A percentile compares a stretch with the other conserved stretches of the same genome.
These are phyloP conservation scores for Scolanthus callimorphus DNA, from an alignment of 92 coral and sea anemone species.

Conservation along the genomic window DNA sequence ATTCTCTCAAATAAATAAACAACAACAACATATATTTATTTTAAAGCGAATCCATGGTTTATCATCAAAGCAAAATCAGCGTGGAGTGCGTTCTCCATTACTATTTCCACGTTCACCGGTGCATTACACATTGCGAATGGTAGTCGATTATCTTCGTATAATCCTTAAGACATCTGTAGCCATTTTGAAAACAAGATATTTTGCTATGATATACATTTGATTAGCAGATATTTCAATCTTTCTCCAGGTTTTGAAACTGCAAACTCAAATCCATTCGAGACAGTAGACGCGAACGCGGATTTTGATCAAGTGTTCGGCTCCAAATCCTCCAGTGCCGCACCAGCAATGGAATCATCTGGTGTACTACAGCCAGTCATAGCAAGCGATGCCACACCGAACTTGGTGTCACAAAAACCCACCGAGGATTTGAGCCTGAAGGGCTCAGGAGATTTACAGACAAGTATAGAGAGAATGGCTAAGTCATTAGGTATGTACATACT, in stretches of 20 bases:
- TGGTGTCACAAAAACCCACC: constrained; percentile 24
- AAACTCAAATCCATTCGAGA: constrained; percentile 31
- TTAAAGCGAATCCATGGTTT: no score
- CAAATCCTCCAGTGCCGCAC: constrained; percentile 10
- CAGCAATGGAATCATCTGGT: constrained; percentile 9
- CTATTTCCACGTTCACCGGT: no score
- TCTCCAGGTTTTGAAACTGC: constrained; percentile 28
- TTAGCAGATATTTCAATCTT: no score
- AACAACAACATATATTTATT: no score
- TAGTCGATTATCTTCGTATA: no score
- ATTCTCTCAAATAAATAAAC: no score
- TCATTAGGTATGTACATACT: constrained; percentile 72
- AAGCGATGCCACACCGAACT: constrained; percentile 18
- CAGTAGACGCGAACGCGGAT: constrained; percentile 32
- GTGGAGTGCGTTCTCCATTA: no score
- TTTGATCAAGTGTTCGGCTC: constrained; percentile 56
- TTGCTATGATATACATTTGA: no score
- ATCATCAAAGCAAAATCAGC: no score
- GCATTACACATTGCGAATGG: no score
- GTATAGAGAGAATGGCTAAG: constrained; percentile 58
- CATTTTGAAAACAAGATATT: no score
- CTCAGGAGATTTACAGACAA: constrained; percentile 49
- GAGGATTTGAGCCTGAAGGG: constrained; percentile 14
- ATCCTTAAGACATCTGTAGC: no score
- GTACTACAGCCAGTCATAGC: constrained; percentile 43